Conservation (phyloP, 2,888 invertebrate genomes). For the Chloromyia formosa region DNA sequence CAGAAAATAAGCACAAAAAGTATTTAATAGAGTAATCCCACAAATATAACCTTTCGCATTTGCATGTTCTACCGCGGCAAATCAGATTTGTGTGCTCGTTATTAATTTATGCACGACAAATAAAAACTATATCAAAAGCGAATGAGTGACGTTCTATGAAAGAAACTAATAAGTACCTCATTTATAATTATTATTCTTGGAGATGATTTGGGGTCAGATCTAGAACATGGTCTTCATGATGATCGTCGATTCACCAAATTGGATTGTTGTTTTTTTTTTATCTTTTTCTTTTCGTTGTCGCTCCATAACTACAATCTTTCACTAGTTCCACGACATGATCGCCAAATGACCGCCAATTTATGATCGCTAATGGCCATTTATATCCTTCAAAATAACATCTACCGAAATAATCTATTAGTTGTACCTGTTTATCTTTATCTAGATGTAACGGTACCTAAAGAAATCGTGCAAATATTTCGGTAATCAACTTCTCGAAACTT, state of each 20-base stretch:
- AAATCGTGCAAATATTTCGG: slow-evolving; percentile 44
- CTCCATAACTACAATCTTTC: slow-evolving; percentile 9
- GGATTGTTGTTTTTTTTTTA: slow-evolving; percentile 24
- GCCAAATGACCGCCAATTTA: slow-evolving; percentile 40
- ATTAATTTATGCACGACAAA: slow-evolving; percentile 40
- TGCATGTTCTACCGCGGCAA: not conserved
- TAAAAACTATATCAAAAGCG: slow-evolving; percentile 25
- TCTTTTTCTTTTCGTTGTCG: not conserved
- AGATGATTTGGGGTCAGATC: slow-evolving; percentile 36
- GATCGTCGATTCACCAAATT: slow-evolving; percentile 21
- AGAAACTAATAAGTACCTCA: slow-evolving; percentile 37
- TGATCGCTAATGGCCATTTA: slow-evolving; percentile 43
- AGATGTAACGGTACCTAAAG: slow-evolving; percentile 39
- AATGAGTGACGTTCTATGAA: slow-evolving; percentile 32
- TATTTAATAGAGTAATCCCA: not conserved
- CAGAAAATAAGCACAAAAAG: not conserved
- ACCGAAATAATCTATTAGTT: slow-evolving; percentile 44
- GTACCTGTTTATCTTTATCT: slow-evolving; percentile 43
- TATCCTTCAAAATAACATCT: slow-evolving; percentile 43
- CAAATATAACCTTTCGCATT: slow-evolving; percentile 15
- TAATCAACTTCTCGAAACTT: slow-evolving; percentile 36
- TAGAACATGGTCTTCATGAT: slow-evolving; percentile 32
- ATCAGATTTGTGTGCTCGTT: slow-evolving; percentile 12
- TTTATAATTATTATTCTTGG: slow-evolving; percentile 31
- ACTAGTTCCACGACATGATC: slow-evolving; percentile 23